phyloP scores from a whole-genome alignment of 2,113 vertebrate species.

The Poeciliopsis retropinna region DNA sequence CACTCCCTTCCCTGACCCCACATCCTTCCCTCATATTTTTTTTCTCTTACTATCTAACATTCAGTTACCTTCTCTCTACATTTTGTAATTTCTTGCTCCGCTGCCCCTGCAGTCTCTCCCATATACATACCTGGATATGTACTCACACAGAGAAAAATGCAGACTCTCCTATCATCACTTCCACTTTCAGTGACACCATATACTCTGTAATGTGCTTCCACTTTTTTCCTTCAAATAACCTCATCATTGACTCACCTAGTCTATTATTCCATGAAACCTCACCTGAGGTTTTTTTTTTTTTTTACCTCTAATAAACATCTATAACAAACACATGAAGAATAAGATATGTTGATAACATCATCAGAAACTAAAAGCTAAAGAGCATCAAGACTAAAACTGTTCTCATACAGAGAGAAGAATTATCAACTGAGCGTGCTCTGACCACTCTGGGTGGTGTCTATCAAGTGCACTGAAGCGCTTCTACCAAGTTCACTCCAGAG shows the following conservation, averaged over 20 bases:
- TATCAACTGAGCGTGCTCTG: conserved; percentile 71
- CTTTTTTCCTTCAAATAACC: conserved; percentile 45
- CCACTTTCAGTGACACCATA: conserved; percentile 39
- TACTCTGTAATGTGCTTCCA: conserved; percentile 63
- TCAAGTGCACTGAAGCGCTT: conserved; percentile 80
- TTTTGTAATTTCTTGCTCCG: conserved; percentile 79
- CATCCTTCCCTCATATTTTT: conserved; percentile 48
- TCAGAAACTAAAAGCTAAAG: conserved; percentile 30
- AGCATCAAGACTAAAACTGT: conserved; percentile 21
- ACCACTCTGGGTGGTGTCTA: conserved; percentile 75
- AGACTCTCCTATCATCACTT: conserved; percentile 45
- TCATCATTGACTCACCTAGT: conserved; percentile 31
- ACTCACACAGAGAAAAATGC: conserved; percentile 39
- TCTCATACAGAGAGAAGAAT: conserved; percentile 46
- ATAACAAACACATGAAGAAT: conserved; percentile 9
- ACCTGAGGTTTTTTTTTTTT: neutral
- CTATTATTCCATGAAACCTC: conserved; percentile 29
- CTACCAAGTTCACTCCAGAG: conserved; percentile 73
- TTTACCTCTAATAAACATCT: conserved; percentile 35
- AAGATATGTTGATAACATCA: conserved; percentile 25
- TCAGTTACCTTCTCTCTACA: conserved; percentile 72
- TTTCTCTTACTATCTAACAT: conserved; percentile 55
- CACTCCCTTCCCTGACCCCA: conserved; percentile 55
- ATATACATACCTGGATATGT: conserved; percentile 18
- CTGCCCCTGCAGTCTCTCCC: conserved; percentile 67